Base-by-base conservation (phyloP, 2,888 invertebrate genomes). In the Archips xylosteana region DNA sequence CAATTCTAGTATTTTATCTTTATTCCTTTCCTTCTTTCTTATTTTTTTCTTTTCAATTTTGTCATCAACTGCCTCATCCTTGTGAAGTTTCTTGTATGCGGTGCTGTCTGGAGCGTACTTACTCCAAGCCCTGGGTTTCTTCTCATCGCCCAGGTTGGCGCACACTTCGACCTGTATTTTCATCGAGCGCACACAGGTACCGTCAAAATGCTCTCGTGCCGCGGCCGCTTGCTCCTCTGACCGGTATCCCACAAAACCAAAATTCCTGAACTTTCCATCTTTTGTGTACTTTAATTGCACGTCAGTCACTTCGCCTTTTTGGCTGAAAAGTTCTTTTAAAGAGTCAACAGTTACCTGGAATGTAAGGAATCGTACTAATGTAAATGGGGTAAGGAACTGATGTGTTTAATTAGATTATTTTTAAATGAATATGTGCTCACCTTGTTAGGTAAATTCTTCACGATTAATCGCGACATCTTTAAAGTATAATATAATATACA, bases 201-300 rank as follows among this genome's bases (percentile, higher is more conserved):
- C 97, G 89, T 99, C 95, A 79, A 98, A 98, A 84, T 96, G 96
- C 23, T 97, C 94, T 47, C 96, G 94, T 0, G 99, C 99, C 47
- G 94, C 95, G 64, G 95, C 85, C 0, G 98, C 99, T 84, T 98
- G 97, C 64, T 96, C 96, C 76, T 97, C 97, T 34, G 95, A 96
- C 84, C 97, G 96, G 88, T 96, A 99, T 8, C 99, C 99, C 80
- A 99, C 94, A 86, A 99, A 99, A 4, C 97, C 98, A 92, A 99
- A 99, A 82, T 97, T 97, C 75, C 99, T 95, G 87, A 99, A 99
- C 85, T 96, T 96, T 9, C 99, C 99, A 94, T 98, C 97, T 80
- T 97, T 96, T 0, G 98, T 98, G 84, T 97, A 99, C 88, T 99
- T 99, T 8, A 99, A 90, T 82, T 98, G 98, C 8, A 99, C 96